A percentile compares a stretch with the other conserved stretches of the same genome.
Conservation (phyloP, 2,888 invertebrate genomes). For the Melinopterus prodromus region DNA sequence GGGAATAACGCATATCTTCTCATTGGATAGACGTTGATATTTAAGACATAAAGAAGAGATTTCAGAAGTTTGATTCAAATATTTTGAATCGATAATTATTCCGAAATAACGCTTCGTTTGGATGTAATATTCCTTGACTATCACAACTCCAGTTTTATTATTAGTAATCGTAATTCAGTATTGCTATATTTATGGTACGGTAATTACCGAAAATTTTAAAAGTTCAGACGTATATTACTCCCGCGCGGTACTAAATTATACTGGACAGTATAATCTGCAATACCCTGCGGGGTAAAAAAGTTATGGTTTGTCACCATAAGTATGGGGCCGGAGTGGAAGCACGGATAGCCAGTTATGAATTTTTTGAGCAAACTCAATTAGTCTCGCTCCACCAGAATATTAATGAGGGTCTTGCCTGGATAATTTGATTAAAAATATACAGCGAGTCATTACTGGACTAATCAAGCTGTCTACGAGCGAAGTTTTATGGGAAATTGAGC, state of each 20-base stretch:
- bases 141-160: no score
- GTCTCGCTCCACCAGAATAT: neutral
- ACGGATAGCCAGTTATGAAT: neutral
- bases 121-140: no score
- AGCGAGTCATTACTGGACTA: neutral
- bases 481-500: neutral
- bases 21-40: no score
- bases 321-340: neutral
- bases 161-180: no score
- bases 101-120: no score
- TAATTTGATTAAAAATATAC: constrained; percentile 4
- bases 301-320: constrained; percentile 4
- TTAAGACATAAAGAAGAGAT: no score
- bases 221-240: neutral
- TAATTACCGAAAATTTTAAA: neutral
- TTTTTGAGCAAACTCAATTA: neutral
- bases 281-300: neutral
- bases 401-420: neutral
- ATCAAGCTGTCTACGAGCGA: neutral
- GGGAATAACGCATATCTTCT: no score
- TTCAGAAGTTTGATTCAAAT: no score
- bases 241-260: neutral
- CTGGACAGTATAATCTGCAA: neutral
- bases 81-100: no score
- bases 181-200: no score